Conservation (phyloP, 2,113 vertebrate genomes). For the Myxocyprinus asiaticus region DNA sequence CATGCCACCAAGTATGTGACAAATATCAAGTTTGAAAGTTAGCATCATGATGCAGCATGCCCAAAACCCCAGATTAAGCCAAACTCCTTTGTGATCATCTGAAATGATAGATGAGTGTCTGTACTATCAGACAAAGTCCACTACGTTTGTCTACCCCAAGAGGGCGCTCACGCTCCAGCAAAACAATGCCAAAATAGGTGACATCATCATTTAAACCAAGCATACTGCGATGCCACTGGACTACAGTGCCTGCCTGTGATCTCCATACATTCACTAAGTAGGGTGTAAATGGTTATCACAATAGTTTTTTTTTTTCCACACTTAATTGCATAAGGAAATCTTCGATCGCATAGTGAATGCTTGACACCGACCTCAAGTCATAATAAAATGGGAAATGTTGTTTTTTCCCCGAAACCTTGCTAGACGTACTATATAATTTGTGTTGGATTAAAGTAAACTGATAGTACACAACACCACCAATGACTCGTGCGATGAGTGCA, state of each 20-base stretch:
- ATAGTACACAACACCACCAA: constrained; percentile 35
- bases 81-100: constrained; percentile 38
- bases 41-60: neutral
- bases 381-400: neutral
- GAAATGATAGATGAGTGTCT: constrained; percentile 48
- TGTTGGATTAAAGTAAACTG: constrained; percentile 7
- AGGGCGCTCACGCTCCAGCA: constrained; percentile 42
- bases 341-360: no score
- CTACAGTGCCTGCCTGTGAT: constrained; percentile 46
- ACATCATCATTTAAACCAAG: constrained; percentile 55
- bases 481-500: constrained; percentile 30
- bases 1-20: neutral
- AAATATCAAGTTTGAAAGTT: neutral
- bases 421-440: constrained; percentile 12
- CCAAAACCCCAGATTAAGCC: neutral
- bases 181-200: constrained; percentile 42
- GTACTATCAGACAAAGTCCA: constrained; percentile 49
- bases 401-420: neutral
- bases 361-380: neutral
- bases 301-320: neutral
- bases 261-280: constrained; percentile 40
- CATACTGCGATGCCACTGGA: constrained; percentile 30
- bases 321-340: neutral
- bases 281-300: constrained; percentile 13
- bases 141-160: constrained; percentile 48